These are phyloP conservation scores for Cephalopachus bancanus DNA, from an alignment of 2,797 vertebrate species.

Conservation along the genomic window DNA sequence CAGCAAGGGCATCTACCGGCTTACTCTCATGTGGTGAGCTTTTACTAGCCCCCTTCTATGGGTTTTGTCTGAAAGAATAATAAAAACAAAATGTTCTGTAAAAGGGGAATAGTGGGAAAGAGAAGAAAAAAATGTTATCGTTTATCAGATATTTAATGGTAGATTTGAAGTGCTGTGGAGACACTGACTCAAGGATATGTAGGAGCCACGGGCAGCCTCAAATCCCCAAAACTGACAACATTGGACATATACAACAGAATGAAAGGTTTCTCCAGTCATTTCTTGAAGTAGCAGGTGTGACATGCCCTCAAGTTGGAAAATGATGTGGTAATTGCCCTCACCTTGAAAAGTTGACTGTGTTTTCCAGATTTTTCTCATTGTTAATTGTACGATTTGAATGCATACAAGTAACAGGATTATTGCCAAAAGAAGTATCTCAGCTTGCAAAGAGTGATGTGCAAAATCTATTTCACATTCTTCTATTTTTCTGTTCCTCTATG, in stretches of 20 bases:
- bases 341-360: background rate
- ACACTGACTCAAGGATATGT: background rate
- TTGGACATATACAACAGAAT: fast-evolving
- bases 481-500: background rate
- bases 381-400: background rate
- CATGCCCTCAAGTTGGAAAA: background rate
- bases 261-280: background rate
- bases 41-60: background rate
- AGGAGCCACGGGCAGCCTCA: background rate
- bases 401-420: background rate
- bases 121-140: background rate
- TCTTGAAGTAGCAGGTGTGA: background rate
- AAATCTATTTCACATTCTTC: background rate
- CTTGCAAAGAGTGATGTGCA: background rate
- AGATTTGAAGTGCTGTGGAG: background rate
- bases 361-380: background rate
- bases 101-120: background rate
- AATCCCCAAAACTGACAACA: background rate
- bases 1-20: background rate
- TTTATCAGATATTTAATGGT: background rate
- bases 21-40: background rate
- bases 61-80: background rate
- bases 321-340: background rate
- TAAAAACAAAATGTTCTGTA: background rate
- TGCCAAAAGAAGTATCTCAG: background rate